phyloP scores from a whole-genome alignment of 2,888 invertebrate genomes.

The Andrena trimmerana region DNA sequence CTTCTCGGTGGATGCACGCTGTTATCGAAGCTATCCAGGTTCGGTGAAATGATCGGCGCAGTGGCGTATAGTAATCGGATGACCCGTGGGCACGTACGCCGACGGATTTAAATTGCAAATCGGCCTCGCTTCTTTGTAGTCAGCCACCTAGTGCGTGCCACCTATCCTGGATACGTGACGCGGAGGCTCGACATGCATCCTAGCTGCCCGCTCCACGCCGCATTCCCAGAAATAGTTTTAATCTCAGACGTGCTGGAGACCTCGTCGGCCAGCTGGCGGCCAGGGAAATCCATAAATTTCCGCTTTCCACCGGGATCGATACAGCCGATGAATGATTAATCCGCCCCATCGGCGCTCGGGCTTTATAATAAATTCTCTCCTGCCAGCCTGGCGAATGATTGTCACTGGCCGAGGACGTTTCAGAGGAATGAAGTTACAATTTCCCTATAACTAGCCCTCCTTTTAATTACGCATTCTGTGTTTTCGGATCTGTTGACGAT shows the following conservation, averaged over 20 bases:
- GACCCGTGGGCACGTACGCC: slow-evolving; percentile 82
- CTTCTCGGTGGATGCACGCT: slow-evolving; percentile 56
- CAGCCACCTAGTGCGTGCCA: slow-evolving; percentile 81
- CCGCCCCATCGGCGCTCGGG: slow-evolving; percentile 7
- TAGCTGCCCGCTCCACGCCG: slow-evolving; percentile 21
- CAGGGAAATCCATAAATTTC: slow-evolving; percentile 53
- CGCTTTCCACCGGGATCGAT: slow-evolving; percentile 40
- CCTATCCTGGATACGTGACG: slow-evolving; percentile 78
- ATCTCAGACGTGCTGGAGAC: slow-evolving; percentile 66
- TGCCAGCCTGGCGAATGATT: not conserved
- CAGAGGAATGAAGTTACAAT: not conserved
- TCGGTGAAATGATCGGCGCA: slow-evolving; percentile 76
- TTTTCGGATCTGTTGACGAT: not conserved
- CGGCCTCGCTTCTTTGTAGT: slow-evolving; percentile 83
- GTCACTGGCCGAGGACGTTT: not conserved
- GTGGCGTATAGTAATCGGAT: slow-evolving; percentile 74
- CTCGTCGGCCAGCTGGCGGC: slow-evolving; percentile 37
- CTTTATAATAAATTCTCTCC: slow-evolving; percentile 19
- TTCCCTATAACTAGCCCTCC: not conserved
- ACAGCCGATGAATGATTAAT: slow-evolving; percentile 50
- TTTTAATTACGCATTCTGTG: not conserved
- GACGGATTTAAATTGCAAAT: slow-evolving; percentile 84
- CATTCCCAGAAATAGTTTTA: slow-evolving; percentile 68
- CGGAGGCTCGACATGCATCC: slow-evolving; percentile 60
- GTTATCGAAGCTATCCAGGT: slow-evolving; percentile 75